Base-by-base conservation (phyloP, 2,113 vertebrate species). In the Carollia perspicillata region DNA sequence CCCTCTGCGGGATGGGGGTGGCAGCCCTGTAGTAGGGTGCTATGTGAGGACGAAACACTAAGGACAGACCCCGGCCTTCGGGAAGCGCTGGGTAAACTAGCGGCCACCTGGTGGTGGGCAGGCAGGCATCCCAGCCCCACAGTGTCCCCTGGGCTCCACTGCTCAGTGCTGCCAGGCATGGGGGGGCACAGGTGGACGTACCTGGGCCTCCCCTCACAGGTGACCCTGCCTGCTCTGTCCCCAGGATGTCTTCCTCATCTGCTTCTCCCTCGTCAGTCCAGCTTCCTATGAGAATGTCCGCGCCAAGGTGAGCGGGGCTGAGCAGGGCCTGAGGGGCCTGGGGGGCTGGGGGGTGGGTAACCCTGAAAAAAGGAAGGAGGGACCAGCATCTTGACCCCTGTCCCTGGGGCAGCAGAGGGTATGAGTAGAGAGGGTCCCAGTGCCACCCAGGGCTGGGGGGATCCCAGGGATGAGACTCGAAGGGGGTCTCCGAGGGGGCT, bases 161-260 rank as follows among this genome's bases (percentile, higher is more conserved):
- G 60, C 79, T 49, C 47, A 63, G 63, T 47, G 68, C 42, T 84
- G 58, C 40, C 20, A 1, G n/a, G 72, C 6, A 9, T 18, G 28
- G 58, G 60, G 87, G 10, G 84, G n/a, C 42, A 18, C 30, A 6
- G 35, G 30, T 2, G 35, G 65, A 5, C 1, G 0, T 60, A 47
- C 33, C 10, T 0, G 28, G 40, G 35, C 12, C 30, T 18, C 53
- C 44, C 28, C 40, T 79, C 77, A 37, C 0, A 1, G 4, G 28
- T 30, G 12, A 28, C 40, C 0, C 63, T 14, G 23, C 33, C 55
- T 23, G 7, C 84, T 91, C 72, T 97, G 14, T 94, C 53, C 84
- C 84, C 96, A 99, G 99, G 99, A 99, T 0, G 99, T 99, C 79
- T 99, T 99, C 97, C 98, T 99, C 95, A 99, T 99, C 97, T 99